Base-by-base conservation (phyloP, 2,888 invertebrate genomes). In the Lasioglossum villosulum region DNA sequence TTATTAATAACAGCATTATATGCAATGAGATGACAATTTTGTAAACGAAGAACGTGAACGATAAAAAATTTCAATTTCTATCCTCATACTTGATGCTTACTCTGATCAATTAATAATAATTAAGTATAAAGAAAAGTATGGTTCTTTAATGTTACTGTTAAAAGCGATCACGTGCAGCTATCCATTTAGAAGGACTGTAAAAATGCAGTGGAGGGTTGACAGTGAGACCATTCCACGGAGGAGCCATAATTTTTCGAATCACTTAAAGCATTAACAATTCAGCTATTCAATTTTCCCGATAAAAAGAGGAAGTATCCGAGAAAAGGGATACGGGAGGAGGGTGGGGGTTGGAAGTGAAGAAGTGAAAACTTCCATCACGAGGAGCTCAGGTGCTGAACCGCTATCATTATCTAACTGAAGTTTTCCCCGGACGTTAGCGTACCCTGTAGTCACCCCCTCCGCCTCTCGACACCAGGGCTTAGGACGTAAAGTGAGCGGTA, bases 341-440 rank as follows among this genome's bases (percentile, higher is more conserved):
- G 34, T 14, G 45, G 48, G 37, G 12, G 34, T 5, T 19, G 66
- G 10, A 23, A 37, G 34, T 10, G 68, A 68, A 68, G n/a, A 42
- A 72, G 74, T 45, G 34, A 45, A 74, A 56, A 74, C 16, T 86
- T 86, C 34, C 14, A 70, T 68, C 52, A 56, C 59, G 71, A 72
- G 75, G 86, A 71, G 86, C 83, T 88, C 89, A 90, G 89, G 80
- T 90, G 90, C 76, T 84, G 86, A 80, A 88, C 86, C 86, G 79
- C 83, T 88, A 80, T 91, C 89, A 82, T 91, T 88, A 86, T 84
- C 82, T 81, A 85, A 77, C 68, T 78, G 66, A 90, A 88, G 86
- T 86, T 89, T 45, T 78, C 75, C 19, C 48, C 56, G 42, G 63
- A 56, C 59, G 59, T 84, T 75, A 76, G 48, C 63, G 72, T 34